Evolutionary conservation across 2,797 vertebrate species (phyloP).

Genomic region (Yasuhikotakia modesta): DNA sequence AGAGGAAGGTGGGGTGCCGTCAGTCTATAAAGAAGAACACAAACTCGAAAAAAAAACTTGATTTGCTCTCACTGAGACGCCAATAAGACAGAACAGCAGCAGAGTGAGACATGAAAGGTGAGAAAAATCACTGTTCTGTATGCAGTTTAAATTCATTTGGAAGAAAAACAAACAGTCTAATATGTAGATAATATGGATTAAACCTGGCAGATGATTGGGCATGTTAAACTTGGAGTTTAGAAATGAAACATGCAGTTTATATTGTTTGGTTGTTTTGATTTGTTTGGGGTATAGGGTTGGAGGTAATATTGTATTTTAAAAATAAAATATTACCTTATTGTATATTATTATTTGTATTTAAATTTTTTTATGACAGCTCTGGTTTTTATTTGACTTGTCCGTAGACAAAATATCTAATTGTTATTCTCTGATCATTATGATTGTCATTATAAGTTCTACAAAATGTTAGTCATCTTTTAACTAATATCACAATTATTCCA

Average conservation of each 20-base stretch:
- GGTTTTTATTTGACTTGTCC: too few species aligned
- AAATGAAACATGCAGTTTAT: too few species aligned
- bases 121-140: constrained; percentile 3
- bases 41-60: not conserved
- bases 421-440: not conserved
- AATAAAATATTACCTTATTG: too few species aligned
- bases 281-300: not conserved
- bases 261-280: not conserved
- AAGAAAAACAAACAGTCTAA: too few species aligned
- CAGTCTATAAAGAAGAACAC: constrained; percentile 21
- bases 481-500: too few species aligned
- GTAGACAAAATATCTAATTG: not conserved
- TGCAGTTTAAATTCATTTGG: too few species aligned
- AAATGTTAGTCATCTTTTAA: not conserved
- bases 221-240: too few species aligned
- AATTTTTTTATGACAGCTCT: too few species aligned
- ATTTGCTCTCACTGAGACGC: not conserved
- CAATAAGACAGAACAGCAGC: constrained; percentile 1
- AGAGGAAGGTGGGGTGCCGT: constrained; percentile 11
- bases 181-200: too few species aligned
- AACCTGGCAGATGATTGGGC: too few species aligned
- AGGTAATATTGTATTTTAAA: too few species aligned
- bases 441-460: not conserved
- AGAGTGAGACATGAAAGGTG: constrained; percentile 39
- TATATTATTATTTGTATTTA: too few species aligned